Base-by-base conservation (phyloP, 1,140 invertebrate species). In the Mylabris phalerata region DNA sequence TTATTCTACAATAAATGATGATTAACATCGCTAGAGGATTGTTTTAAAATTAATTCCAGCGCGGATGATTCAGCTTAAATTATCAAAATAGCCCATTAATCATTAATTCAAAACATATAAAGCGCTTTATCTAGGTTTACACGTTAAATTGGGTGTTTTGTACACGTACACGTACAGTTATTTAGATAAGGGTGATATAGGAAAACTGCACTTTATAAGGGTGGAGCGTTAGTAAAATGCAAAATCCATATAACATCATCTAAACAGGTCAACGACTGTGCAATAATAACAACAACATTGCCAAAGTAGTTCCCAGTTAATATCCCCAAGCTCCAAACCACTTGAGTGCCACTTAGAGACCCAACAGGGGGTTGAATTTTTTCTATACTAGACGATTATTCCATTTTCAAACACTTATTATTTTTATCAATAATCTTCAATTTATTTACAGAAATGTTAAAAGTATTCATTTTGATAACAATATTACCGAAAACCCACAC, bases 191-290 rank as follows among this genome's bases (percentile, higher is more conserved):
- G 46, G 9, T 39, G 26, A 10, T 32, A n/a, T 26, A 50, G 32
- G 40, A 50, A 50, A 50, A 50, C 32, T n/a, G 27, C 32, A 32
- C 19, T 32, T 7, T 7, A 32, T 4, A 4, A 32, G 32, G 4
- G 32, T 5, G 7, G 7, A 32, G 7, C 32, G 32, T 32, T 32
- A 10, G n/a, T 50, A 39, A 50, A 50, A 50, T 50, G 48, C 48
- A 50, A 45, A 54, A 38, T 32, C 46, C 26, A 19, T 54, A 27
- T 42, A n/a, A 11, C 32, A 32, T 32, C 32, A 32, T 32, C 32
- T 45, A 57, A 57, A 4, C 48, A 27, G 57, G 57, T 59, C 57
- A 52, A 43, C 50, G 39, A 24, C 55, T 49, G 52, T 26, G 26
- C 26, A 39, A 32, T 19, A 19, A 19, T 19, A 19, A 19, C 54